Evolutionary conservation across 1,140 invertebrate species (phyloP), one percentile per base, ranked within the genome.

Genomic region (Idris sp.): DNA sequence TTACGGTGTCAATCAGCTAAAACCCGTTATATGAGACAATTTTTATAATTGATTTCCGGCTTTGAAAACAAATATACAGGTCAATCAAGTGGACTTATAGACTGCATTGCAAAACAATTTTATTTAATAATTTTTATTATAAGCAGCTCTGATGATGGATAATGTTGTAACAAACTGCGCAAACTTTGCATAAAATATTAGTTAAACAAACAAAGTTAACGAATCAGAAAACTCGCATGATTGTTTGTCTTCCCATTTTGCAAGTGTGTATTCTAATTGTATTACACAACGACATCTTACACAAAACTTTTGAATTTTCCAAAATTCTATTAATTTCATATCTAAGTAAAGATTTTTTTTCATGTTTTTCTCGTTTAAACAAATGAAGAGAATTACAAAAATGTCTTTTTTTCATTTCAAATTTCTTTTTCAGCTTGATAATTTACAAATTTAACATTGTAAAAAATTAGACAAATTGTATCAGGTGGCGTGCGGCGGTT

Each of bases 401-500:
- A n/a, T n/a, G n/a, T n/a, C n/a, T n/a, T n/a, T n/a, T n/a, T n/a
- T n/a, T n/a, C n/a, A n/a, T n/a, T n/a, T n/a, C n/a, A n/a, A n/a
- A n/a, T n/a, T n/a, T n/a, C n/a, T n/a, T n/a, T n/a, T n/a, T n/a
- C n/a, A n/a, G n/a, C n/a, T n/a, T n/a, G n/a, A n/a, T n/a, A n/a
- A n/a, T n/a, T n/a, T n/a, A n/a, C n/a, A n/a, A n/a, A n/a, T n/a
- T n/a, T n/a, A n/a, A n/a, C n/a, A n/a, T n/a, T n/a, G n/a, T n/a
- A n/a, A n/a, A n/a, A n/a, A n/a, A n/a, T 30, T 4, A 25, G 25
- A 62, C 36, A 58, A 68, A 56, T 38, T 56, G 15, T 58, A 25
- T 25, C 31, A 22, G 7, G 38, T 31, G 15, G 6, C 31, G 19
- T 40, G 25, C 56, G 18, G 22, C 53, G 35, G 30, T 43, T 73